Evolutionary conservation across 2,113 vertebrate species (phyloP).

Genomic region (Nycticorax nycticorax): DNA sequence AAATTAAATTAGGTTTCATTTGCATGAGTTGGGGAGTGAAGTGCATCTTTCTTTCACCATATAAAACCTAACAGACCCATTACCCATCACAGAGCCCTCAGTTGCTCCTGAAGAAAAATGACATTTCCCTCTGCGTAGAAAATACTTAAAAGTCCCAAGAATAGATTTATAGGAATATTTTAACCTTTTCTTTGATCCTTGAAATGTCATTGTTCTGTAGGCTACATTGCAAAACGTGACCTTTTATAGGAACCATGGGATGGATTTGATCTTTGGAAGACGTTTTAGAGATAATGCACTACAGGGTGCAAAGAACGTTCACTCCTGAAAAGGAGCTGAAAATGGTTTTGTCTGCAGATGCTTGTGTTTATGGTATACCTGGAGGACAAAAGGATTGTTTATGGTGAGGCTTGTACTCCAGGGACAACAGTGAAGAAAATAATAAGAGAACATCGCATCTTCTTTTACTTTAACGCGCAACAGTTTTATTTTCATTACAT

Average conservation of each 20-base stretch:
- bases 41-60: conserved; percentile 37
- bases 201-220: conserved; percentile 86
- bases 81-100: conserved; percentile 44
- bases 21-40: not conserved
- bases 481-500: not conserved
- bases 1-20: conserved; percentile 60
- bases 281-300: conserved; percentile 68
- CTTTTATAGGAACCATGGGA: conserved; percentile 75
- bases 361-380: conserved; percentile 1
- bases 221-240: conserved; percentile 77
- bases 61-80: conserved; percentile 25
- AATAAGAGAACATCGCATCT: not conserved
- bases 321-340: conserved; percentile 33
- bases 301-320: conserved; percentile 46
- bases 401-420: not conserved
- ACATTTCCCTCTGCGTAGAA: conserved; percentile 72
- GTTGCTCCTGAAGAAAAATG: conserved; percentile 67
- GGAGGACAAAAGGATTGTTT: not conserved
- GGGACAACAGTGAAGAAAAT: not conserved
- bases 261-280: conserved; percentile 72
- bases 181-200: conserved; percentile 87
- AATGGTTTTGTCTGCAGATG: conserved; percentile 24
- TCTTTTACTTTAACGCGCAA: not conserved
- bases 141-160: conserved; percentile 79
- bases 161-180: conserved; percentile 88